These are phyloP conservation scores for Ophiothrix spiculata DNA, from an alignment of 35 echinoderm and acorn worm genomes.

Conservation along the genomic window DNA sequence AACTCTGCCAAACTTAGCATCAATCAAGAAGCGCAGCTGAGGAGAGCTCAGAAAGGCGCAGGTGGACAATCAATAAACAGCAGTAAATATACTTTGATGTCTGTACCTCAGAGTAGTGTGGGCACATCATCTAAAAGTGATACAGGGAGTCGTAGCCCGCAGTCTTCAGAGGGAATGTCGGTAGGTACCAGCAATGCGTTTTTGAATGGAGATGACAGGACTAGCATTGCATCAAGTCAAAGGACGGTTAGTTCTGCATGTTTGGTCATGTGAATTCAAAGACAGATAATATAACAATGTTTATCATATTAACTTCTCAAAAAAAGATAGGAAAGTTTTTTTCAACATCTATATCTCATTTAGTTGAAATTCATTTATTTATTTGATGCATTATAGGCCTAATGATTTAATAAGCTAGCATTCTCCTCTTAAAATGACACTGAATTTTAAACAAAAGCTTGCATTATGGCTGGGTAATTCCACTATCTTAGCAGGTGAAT, in stretches of 20 bases:
- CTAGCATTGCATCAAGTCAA: not conserved
- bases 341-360: no score
- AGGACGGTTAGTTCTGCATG: slow-evolving; percentile 24
- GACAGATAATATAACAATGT: no score
- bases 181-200: not conserved
- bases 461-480: no score
- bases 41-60: slow-evolving; percentile 22
- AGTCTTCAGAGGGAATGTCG: not conserved
- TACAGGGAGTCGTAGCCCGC: not conserved
- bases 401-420: no score
- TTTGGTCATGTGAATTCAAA: slow-evolving; percentile 17
- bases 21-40: slow-evolving; percentile 60
- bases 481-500: no score
- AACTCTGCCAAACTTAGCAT: slow-evolving; percentile 43
- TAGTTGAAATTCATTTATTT: no score
- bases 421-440: no score
- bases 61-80: not conserved
- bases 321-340: no score
- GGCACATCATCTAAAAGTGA: not conserved
- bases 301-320: no score
- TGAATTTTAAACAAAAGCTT: no score
- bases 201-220: not conserved
- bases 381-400: no score
- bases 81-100: slow-evolving; percentile 14
- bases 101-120: not conserved